phyloP scores from a whole-genome alignment of 1,140 invertebrate species.

The Temnothorax curvispinosus region DNA sequence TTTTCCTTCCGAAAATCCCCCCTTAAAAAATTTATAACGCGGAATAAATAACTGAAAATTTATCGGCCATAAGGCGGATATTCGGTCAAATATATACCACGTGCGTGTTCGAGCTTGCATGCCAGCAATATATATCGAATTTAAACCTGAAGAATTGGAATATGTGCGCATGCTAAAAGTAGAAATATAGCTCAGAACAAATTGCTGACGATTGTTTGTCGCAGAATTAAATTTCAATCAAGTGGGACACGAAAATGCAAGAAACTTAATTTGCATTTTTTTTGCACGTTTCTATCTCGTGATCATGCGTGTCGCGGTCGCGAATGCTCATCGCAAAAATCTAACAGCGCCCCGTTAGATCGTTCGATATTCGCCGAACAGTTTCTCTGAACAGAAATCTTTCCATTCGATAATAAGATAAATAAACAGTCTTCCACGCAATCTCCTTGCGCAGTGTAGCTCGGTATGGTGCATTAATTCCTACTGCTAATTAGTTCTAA shows the following conservation, averaged over 20 bases:
- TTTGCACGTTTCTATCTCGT: background rate
- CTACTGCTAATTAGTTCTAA: slow-evolving; percentile 36
- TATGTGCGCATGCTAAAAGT: slow-evolving; percentile 32
- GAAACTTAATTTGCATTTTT: slow-evolving; percentile 26
- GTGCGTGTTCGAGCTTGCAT: background rate
- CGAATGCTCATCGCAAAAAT: slow-evolving; percentile 14
- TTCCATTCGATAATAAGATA: slow-evolving; percentile 15
- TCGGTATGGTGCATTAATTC: background rate
- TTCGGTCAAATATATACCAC: slow-evolving; percentile 15
- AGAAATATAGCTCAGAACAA: slow-evolving; percentile 7
- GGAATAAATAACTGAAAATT: slow-evolving; percentile 5
- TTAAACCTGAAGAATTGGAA: slow-evolving; percentile 36
- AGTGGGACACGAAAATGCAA: slow-evolving; percentile 8
- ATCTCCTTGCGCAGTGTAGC: background rate
- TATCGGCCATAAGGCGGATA: slow-evolving; percentile 11
- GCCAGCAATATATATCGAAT: slow-evolving; percentile 37
- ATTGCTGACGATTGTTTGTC: slow-evolving; percentile 40
- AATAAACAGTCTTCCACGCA: slow-evolving; percentile 28
- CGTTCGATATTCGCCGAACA: background rate
- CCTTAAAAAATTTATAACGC: background rate
- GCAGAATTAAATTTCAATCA: slow-evolving; percentile 45
- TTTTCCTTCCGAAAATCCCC: background rate
- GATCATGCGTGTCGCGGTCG: background rate
- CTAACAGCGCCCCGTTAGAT: background rate
- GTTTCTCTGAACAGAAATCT: slow-evolving; percentile 13